phyloP scores from a whole-genome alignment of 2,797 vertebrate genomes.

The Pempheris klunzingeri region DNA sequence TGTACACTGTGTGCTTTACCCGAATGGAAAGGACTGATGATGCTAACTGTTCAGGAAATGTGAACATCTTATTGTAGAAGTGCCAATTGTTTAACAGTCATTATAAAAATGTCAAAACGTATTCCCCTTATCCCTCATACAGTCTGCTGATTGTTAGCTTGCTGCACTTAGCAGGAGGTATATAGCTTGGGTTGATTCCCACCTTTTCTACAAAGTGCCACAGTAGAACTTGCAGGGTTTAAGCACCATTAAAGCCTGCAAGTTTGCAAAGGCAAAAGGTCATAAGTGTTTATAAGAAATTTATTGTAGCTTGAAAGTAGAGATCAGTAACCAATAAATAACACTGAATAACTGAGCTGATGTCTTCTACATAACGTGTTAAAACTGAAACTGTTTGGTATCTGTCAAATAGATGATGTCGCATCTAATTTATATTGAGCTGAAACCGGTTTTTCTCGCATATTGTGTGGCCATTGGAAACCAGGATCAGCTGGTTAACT shows the following conservation, averaged over 20 bases:
- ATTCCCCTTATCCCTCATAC: rapidly evolving
- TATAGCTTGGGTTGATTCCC: not conserved
- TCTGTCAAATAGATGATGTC: not conserved
- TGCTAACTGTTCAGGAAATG: not conserved
- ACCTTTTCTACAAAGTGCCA: not conserved
- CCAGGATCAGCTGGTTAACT: slow-evolving; percentile 62
- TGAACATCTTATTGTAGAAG: rapidly evolving
- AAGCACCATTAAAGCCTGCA: no score
- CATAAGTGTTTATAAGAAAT: not conserved
- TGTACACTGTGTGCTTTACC: not conserved
- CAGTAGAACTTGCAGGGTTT: not conserved
- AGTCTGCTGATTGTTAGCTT: slow-evolving; percentile 7
- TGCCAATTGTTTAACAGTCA: rapidly evolving
- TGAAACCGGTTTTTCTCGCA: not conserved
- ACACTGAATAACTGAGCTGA: not conserved
- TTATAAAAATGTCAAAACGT: not conserved
- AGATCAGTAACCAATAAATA: no score
- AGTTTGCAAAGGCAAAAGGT: not conserved
- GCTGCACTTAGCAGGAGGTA: not conserved
- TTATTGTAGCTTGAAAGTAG: not conserved
- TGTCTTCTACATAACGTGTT: not conserved
- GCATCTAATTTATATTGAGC: not conserved
- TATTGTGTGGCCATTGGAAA: slow-evolving; percentile 1
- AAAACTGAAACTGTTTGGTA: not conserved
- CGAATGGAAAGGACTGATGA: not conserved